These are phyloP conservation scores for Edolisoma coerulescens DNA, from an alignment of 2,113 vertebrate species.

Conservation along the genomic window DNA sequence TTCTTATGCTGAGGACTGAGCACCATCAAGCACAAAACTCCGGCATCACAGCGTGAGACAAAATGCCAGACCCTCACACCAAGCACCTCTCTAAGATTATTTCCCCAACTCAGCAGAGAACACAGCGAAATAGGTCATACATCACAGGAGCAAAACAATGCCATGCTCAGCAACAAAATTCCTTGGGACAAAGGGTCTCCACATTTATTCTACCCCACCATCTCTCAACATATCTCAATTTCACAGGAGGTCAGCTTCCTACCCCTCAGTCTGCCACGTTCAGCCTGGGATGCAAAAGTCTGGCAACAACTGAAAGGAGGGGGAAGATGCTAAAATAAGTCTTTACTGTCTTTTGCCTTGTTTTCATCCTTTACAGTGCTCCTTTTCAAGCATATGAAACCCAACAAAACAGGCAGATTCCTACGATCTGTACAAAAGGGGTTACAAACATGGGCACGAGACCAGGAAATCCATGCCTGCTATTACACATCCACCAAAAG, in stretches of 20 bases:
- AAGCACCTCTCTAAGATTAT: background rate
- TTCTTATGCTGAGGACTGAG: background rate
- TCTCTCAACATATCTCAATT: background rate
- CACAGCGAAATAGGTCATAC: background rate
- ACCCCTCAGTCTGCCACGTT: background rate
- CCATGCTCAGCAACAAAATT: background rate
- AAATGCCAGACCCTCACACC: background rate
- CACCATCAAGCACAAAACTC: background rate
- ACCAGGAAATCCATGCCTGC: background rate
- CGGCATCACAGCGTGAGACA: accelerated
- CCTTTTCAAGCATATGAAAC: background rate
- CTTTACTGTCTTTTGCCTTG: background rate
- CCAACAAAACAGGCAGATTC: background rate
- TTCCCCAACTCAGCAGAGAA: conserved; percentile 9
- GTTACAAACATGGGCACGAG: background rate
- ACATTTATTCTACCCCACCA: background rate
- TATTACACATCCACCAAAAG: background rate
- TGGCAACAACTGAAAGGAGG: background rate
- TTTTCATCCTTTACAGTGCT: background rate
- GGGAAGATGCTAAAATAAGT: background rate
- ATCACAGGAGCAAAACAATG: background rate
- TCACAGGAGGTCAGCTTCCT: background rate
- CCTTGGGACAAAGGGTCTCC: background rate
- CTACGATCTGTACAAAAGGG: background rate
- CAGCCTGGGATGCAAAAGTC: background rate